Evolutionary conservation across 2,113 vertebrate species (phyloP).

Genomic region (Marcusenius ussheri): DNA sequence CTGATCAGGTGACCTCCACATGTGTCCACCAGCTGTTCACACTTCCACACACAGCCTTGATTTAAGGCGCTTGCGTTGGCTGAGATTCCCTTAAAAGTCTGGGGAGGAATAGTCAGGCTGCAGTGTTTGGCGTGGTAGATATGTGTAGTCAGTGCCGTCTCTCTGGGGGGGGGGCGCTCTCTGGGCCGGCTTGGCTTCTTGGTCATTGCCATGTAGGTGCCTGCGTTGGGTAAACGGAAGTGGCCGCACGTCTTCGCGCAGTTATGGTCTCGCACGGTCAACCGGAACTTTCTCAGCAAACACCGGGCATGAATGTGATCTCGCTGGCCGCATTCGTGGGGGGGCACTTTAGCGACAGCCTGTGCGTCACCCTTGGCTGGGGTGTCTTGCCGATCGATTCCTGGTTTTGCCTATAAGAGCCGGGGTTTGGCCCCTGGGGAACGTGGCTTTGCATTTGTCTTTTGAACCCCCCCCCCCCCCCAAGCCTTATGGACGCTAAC

Average conservation of each 20-base stretch:
- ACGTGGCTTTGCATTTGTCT: neutral
- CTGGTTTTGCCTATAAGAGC: neutral
- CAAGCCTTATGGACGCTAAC: neutral
- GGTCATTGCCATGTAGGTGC: neutral
- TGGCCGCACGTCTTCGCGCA: neutral
- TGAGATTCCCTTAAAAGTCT: neutral
- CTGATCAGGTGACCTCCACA: neutral
- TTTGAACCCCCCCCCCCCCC: neutral
- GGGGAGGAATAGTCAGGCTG: neutral
- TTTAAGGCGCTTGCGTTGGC: neutral
- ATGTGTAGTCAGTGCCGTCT: neutral
- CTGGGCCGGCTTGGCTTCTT: too few relatives aligned
- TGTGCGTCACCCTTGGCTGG: neutral
- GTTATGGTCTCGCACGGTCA: neutral
- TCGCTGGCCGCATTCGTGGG: neutral
- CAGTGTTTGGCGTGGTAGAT: neutral
- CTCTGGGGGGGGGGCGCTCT: neutral
- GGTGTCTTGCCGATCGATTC: neutral
- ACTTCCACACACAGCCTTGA: neutral
- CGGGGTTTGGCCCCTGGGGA: neutral
- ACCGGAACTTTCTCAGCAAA: neutral
- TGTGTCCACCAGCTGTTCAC: neutral
- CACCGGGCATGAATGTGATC: neutral
- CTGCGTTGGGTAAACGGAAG: neutral
- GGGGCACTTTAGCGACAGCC: neutral